Evolutionary conservation across 2,113 vertebrate genomes (phyloP), one percentile per base, ranked within the genome.

Genomic region (Eptatretus burgeri): DNA sequence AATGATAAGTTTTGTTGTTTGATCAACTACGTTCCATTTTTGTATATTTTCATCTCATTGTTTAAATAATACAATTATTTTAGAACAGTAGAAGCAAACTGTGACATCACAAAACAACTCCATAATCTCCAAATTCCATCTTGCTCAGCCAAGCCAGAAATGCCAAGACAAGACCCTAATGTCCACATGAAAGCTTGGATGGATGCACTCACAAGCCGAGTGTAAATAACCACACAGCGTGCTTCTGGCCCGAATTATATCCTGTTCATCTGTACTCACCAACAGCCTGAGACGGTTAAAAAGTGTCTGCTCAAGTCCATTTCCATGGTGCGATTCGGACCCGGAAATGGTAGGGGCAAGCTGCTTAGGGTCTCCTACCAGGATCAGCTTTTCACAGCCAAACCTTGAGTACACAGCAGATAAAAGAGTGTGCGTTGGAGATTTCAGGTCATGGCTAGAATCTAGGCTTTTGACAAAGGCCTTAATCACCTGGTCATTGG

Each of bases 311-410:
- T 82, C 79, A 67, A 82, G 11, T 10, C 80, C 78, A 62, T 68
- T 68, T 11, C 64, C 70, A 13, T 80, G 78, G 65, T 66, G 62
- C 2, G 76, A 71, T 51, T 81, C 80, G 9, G 80, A 80, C n/a
- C 79, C 79, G 68, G 77, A 78, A 68, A 81, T 56, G 3, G 79
- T 77, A 62, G 80, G 79, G 2, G 77, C 75, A 2, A 82, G 66
- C 12, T 82, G 79, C 68, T 73, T 80, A 2, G 80, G 77, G 41
- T 82, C 80, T 65, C 79, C 80, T 63, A 82, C 76, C 51, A 82
- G 76, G 68, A 82, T 66, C 8, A 82, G 70, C 68, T 79, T 81
- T 70, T 79, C 78, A 73, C 78, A 81, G 14, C 73, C 72, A 76
- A 81, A 82, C 68, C 79, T 82, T 49, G 49, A 69, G 63, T 5